These are phyloP conservation scores for Hesperia comma DNA, from an alignment of 2,888 invertebrate species.

Conservation along the genomic window DNA sequence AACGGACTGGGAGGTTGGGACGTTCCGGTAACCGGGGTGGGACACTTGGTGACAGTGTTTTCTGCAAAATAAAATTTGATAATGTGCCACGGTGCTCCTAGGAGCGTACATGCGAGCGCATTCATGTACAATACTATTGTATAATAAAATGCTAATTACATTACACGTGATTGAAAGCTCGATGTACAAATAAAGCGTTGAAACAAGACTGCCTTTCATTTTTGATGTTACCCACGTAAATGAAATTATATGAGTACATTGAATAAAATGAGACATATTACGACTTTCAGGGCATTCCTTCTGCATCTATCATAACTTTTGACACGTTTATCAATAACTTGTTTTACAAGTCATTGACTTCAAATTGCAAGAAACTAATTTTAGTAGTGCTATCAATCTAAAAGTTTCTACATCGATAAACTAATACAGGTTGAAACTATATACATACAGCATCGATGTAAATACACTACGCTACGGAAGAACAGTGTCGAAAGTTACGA, in stretches of 20 bases:
- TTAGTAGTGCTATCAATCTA: background rate
- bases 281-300: slow-evolving; percentile 17
- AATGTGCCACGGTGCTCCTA: slow-evolving; percentile 77
- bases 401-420: background rate
- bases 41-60: slow-evolving; percentile 73
- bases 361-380: background rate
- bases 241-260: slow-evolving; percentile 21
- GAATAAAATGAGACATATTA: slow-evolving; percentile 11
- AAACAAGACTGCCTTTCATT: slow-evolving; percentile 18
- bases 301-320: slow-evolving; percentile 39
- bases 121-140: slow-evolving; percentile 32
- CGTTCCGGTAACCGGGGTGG: slow-evolving; percentile 79
- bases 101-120: slow-evolving; percentile 62
- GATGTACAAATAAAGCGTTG: slow-evolving; percentile 33
- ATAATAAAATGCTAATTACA: slow-evolving; percentile 26
- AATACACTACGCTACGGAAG: slow-evolving; percentile 29
- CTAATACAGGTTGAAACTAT: slow-evolving; percentile 30
- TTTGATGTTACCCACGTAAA: slow-evolving; percentile 14
- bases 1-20: slow-evolving; percentile 72
- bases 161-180: slow-evolving; percentile 32
- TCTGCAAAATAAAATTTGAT: slow-evolving; percentile 79
- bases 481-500: slow-evolving; percentile 41
- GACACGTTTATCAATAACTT: slow-evolving; percentile 33
- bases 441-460: slow-evolving; percentile 26
- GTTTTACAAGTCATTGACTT: too few species aligned